Conservation (phyloP, 2,797 vertebrate species). For the Sebastes wilsoni region DNA sequence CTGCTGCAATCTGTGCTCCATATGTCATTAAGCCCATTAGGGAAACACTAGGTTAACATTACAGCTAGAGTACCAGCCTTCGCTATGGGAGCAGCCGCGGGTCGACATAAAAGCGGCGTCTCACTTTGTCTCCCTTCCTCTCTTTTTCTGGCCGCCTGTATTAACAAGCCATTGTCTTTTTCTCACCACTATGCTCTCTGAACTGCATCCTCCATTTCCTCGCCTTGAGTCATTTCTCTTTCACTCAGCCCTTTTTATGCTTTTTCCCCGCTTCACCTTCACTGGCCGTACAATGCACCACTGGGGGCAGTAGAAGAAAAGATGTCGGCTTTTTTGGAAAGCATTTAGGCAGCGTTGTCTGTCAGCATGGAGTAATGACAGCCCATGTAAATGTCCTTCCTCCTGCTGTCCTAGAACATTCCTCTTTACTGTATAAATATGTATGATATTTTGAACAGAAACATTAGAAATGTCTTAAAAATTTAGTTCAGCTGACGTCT, state of each 20-base stretch:
- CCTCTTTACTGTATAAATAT: neutral
- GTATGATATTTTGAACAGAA: neutral
- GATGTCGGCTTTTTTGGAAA: slow-evolving; percentile 8
- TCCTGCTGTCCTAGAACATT: neutral
- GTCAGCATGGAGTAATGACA: slow-evolving; percentile 8
- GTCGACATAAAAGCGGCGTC: slow-evolving; percentile 52
- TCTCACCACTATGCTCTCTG: slow-evolving; percentile 40
- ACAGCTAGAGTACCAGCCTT: slow-evolving; percentile 45
- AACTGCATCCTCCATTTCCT: slow-evolving; percentile 63
- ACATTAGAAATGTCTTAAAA: neutral
- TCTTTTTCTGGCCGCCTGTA: slow-evolving; percentile 53
- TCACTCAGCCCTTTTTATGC: slow-evolving; percentile 31
- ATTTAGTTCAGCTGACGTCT: neutral
- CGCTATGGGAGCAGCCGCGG: slow-evolving; percentile 40
- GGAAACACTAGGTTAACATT: slow-evolving; percentile 68
- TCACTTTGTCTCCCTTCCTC: slow-evolving; percentile 65
- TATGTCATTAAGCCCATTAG: slow-evolving; percentile 78
- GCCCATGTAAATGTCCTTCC: neutral
- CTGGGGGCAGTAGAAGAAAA: slow-evolving; percentile 62
- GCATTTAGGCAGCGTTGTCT: slow-evolving; percentile 12
- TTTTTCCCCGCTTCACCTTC: slow-evolving; percentile 42
- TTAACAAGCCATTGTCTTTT: slow-evolving; percentile 68
- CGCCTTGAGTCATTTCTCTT: slow-evolving; percentile 61
- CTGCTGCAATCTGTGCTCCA: slow-evolving; percentile 72
- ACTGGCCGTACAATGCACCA: slow-evolving; percentile 26